These are phyloP conservation scores for Drosophila varians DNA, from an alignment of 1,140 invertebrate species.

Conservation along the genomic window DNA sequence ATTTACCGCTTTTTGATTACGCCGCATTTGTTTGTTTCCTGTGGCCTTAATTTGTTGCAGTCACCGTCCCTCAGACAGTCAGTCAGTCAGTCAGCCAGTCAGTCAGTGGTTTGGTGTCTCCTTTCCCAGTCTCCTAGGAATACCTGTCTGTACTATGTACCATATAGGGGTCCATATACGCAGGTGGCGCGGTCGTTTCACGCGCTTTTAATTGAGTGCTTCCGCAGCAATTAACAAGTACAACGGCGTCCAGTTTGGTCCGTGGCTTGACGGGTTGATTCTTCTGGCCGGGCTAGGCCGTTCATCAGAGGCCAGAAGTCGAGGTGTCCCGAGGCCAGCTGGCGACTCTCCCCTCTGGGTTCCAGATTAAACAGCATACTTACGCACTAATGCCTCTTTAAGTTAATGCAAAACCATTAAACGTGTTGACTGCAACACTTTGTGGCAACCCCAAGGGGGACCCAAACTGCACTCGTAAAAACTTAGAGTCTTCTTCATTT, in stretches of 20 bases:
- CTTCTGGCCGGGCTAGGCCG: conserved; percentile 17
- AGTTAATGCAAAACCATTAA: conserved; percentile 73
- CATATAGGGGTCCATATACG: background rate
- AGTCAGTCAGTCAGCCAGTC: no score
- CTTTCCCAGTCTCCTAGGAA: background rate
- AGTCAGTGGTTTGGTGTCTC: conserved; percentile 7
- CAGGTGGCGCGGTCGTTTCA: conserved; percentile 78
- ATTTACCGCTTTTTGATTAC: conserved; percentile 80
- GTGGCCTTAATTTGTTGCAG: conserved; percentile 71
- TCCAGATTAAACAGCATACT: conserved; percentile 71
- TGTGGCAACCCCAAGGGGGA: conserved; percentile 40
- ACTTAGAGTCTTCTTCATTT: background rate
- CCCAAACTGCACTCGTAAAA: conserved; percentile 12
- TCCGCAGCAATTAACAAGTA: conserved; percentile 81
- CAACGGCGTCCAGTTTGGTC: conserved; percentile 61
- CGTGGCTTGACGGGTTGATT: conserved; percentile 33
- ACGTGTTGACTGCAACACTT: conserved; percentile 76
- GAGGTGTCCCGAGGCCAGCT: background rate
- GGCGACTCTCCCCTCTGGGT: conserved; percentile 27
- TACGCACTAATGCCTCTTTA: conserved; percentile 76
- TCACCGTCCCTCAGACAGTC: conserved; percentile 25
- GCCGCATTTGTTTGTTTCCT: conserved; percentile 80
- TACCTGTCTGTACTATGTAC: background rate
- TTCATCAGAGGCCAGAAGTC: conserved; percentile 9
- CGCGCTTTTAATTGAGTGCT: conserved; percentile 82